These are phyloP conservation scores for Phalacrocorax brasilianus DNA, from an alignment of 2,113 vertebrate genomes.

Conservation along the genomic window DNA sequence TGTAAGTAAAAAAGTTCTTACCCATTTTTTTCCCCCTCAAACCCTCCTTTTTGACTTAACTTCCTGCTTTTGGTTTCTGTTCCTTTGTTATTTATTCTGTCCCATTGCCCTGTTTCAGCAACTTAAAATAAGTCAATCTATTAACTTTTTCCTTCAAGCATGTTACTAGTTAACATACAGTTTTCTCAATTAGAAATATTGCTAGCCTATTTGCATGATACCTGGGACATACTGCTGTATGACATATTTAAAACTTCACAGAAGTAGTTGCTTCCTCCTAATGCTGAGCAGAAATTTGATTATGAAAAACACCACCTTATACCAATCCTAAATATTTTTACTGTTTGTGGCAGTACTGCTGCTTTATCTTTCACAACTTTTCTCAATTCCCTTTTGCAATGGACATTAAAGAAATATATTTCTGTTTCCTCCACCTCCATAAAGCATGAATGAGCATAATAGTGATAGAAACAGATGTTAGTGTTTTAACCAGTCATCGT, in stretches of 20 bases:
- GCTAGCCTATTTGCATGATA: neutral
- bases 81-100: neutral
- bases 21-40: fast-evolving
- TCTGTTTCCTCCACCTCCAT: neutral
- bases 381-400: neutral
- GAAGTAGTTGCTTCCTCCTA: neutral
- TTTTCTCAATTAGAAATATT: neutral
- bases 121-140: neutral
- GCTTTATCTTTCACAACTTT: neutral
- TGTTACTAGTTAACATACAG: neutral
- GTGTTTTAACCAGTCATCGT: neutral
- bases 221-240: neutral
- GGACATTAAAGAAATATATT: neutral
- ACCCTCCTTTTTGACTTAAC: neutral
- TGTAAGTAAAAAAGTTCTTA: neutral
- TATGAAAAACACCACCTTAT: neutral
- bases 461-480: neutral
- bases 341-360: neutral
- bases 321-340: neutral
- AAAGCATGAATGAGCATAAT: neutral
- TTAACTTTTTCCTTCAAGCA: neutral
- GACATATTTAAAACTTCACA: neutral
- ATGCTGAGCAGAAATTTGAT: neutral
- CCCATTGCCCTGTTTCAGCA: neutral
- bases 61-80: neutral